phyloP scores from a whole-genome alignment of 2,888 invertebrate species.

The Cordylochernes scorpioides region DNA sequence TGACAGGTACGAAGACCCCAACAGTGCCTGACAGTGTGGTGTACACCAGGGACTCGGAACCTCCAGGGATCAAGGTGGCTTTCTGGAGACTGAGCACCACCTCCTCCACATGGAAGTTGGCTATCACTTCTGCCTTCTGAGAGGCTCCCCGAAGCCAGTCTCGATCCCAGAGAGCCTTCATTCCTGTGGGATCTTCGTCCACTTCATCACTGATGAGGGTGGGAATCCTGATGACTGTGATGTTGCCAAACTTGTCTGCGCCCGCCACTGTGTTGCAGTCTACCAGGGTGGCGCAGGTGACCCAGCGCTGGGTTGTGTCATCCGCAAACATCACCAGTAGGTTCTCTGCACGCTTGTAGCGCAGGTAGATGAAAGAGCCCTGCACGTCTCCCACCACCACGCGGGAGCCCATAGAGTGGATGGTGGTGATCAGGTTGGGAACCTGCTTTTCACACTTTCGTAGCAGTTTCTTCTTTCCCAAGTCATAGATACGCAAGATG shows the following conservation, averaged over 20 bases:
- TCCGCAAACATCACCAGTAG: conserved; percentile 94
- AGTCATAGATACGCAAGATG: conserved; percentile 71
- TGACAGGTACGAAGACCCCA: conserved; percentile 75
- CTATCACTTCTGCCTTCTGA: conserved; percentile 65
- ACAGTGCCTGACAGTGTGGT: conserved; percentile 77
- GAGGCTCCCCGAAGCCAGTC: conserved; percentile 84
- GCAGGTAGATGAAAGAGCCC: conserved; percentile 82
- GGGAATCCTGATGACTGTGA: conserved; percentile 65
- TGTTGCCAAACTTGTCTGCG: conserved; percentile 92
- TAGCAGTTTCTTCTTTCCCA: conserved; percentile 81
- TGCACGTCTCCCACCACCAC: conserved; percentile 85
- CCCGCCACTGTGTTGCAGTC: conserved; percentile 90
- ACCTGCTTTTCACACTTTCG: conserved; percentile 90
- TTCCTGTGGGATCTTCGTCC: conserved; percentile 96
- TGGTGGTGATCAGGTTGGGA: conserved; percentile 73
- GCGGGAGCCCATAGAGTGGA: conserved; percentile 76
- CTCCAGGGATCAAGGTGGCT: conserved; percentile 85
- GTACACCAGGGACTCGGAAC: conserved; percentile 84
- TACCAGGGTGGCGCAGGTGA: conserved; percentile 53
- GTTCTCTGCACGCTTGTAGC: conserved; percentile 74
- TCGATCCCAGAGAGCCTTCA: conserved; percentile 73
- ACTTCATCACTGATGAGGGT: conserved; percentile 83
- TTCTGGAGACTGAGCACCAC: conserved; percentile 81
- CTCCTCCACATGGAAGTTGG: conserved; percentile 87
- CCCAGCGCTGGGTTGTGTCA: conserved; percentile 88